Base-by-base conservation (phyloP, 1,140 invertebrate genomes). In the Schlechtendalia chinensis region DNA sequence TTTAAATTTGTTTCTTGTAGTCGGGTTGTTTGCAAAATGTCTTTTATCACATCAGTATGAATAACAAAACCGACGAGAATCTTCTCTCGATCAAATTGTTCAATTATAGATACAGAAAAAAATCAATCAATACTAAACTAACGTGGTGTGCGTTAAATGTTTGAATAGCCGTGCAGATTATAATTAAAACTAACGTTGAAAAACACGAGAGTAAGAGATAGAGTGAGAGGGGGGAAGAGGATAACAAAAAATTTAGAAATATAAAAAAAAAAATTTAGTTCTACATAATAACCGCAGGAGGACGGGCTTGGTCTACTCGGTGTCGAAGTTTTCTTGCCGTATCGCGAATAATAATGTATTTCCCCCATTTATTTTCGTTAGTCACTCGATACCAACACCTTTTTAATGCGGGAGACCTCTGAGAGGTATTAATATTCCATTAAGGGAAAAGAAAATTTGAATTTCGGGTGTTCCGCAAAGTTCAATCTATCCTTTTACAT, bases 311-410 rank as follows among this genome's bases (percentile, higher is more conserved):
- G 69, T 50, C 12, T 45, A 45, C 56, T 27, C 54, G 29, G 32
- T 27, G 56, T 58, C 74, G 54, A 77, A 77, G 74, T 77, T 77
- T 77, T 77, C 32, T 39, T n/a, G 32, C 54, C 8, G 74, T 77
- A 77, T 77, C 53, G 54, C 74, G 74, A 77, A 77, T 77, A 77
- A 77, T 77, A 77, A 77, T 77, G n/a, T 58, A 77, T 79, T 79
- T 79, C 22, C 54, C 74, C 75, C 58, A 63, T 79, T 79, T 79
- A 79, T 79, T 79, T 79, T 79, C 75, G 75, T 79, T 79, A 79
- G 75, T 63, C 75, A 79, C 58, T 79, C 75, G 75, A 79, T 77
- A 77, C 29, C 74, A n/a, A 56, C 75, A 79, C 75, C 75, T 79
- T 79, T 63, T 79, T 79, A 63, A 79, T 50, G 58, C 58, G 24